These are phyloP conservation scores for Paedocypris sp. DNA, from an alignment of 2,113 vertebrate genomes.

Conservation along the genomic window DNA sequence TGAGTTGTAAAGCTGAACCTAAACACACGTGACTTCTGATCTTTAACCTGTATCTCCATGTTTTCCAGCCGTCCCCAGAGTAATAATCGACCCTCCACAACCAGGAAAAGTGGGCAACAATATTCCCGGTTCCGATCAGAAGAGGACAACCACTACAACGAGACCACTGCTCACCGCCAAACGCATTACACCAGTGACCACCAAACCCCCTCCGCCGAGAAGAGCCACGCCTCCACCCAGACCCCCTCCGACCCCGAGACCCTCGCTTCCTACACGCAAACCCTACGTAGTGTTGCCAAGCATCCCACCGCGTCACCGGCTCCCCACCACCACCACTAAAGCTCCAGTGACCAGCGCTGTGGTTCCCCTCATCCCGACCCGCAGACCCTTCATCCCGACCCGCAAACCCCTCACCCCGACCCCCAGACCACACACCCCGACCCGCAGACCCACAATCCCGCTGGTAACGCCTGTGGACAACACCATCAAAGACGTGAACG, in stretches of 20 bases:
- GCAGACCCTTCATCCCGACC: slow-evolving; percentile 34
- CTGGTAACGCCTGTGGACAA: slow-evolving; percentile 67
- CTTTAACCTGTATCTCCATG: no score
- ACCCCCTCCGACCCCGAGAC: slow-evolving; percentile 26
- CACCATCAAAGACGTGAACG: slow-evolving; percentile 72
- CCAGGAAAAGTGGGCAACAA: slow-evolving; percentile 53
- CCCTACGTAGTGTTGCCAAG: neutral
- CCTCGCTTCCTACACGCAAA: slow-evolving; percentile 43
- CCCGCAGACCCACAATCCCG: slow-evolving; percentile 33
- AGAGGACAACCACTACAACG: slow-evolving; percentile 51
- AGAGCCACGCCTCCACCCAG: slow-evolving; percentile 38
- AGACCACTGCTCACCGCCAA: slow-evolving; percentile 47
- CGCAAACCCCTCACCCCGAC: slow-evolving; percentile 37
- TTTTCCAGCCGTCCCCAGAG: slow-evolving; percentile 64
- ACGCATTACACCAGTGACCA: slow-evolving; percentile 41
- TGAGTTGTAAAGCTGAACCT: no score
- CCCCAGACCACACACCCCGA: slow-evolving; percentile 31
- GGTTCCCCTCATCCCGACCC: slow-evolving; percentile 34
- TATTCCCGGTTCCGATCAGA: slow-evolving; percentile 64
- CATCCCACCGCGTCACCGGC: slow-evolving; percentile 24
- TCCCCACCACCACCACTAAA: slow-evolving; percentile 24
- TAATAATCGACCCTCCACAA: slow-evolving; percentile 65
- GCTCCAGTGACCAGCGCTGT: neutral
- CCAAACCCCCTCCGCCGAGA: slow-evolving; percentile 31
- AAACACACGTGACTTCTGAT: no score